Evolutionary conservation across 2,113 vertebrate genomes (phyloP).

Genomic region (Pelvicachromis taeniatus): DNA sequence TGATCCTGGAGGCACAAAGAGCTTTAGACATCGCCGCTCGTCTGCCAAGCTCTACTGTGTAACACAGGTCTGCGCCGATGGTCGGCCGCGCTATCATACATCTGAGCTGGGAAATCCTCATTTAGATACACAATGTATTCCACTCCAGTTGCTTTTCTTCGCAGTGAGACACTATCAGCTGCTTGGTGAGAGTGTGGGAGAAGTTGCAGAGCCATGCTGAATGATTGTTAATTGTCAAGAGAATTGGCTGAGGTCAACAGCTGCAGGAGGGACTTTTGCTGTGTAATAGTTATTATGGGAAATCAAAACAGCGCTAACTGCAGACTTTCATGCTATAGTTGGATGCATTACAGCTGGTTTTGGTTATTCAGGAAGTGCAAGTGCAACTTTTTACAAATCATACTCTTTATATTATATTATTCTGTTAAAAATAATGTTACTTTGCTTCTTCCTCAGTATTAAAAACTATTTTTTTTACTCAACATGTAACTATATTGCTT

Average conservation of each 20-base stretch:
- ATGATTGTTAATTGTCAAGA: conserved; percentile 62
- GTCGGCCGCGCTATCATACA: conserved; percentile 36
- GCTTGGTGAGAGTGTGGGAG: conserved; percentile 61
- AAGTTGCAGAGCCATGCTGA: conserved; percentile 56
- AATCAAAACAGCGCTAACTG: conserved; percentile 16
- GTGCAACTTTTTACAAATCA: not conserved
- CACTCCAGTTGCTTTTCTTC: conserved; percentile 35
- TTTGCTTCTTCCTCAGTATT: not conserved
- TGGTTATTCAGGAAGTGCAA: not conserved
- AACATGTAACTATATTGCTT: not conserved
- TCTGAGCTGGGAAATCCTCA: conserved; percentile 28
- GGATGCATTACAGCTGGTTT: not conserved
- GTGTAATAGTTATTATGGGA: conserved; percentile 33
- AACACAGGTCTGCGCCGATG: conserved; percentile 8
- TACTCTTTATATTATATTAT: not conserved
- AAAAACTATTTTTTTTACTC: not conserved
- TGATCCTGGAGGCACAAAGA: conserved; percentile 73
- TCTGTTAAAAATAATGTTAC: not conserved
- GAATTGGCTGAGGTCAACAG: conserved; percentile 56
- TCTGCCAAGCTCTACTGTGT: conserved; percentile 36
- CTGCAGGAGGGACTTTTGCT: conserved; percentile 43
- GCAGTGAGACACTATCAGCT: conserved; percentile 55
- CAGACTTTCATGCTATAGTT: not conserved
- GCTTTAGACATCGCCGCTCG: conserved; percentile 63
- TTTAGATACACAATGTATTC: conserved; percentile 49